These are phyloP conservation scores for Polydrusus pterygomalis DNA, from an alignment of 2,888 invertebrate genomes.

Conservation along the genomic window DNA sequence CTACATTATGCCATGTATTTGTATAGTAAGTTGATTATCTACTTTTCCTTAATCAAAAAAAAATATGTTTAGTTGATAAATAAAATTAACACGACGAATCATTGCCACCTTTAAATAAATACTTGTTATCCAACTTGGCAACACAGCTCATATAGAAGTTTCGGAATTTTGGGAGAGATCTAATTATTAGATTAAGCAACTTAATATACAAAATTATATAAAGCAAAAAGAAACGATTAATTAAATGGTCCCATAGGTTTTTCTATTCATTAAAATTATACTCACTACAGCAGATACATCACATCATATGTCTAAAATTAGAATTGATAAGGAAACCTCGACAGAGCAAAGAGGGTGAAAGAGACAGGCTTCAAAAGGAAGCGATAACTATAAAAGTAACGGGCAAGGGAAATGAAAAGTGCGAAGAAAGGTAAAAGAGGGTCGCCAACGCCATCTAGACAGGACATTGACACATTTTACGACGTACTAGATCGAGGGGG, in stretches of 20 bases:
- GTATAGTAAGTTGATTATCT: no score
- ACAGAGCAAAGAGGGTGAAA: conserved; percentile 63
- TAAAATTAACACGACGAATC: no score
- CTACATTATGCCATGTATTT: no score
- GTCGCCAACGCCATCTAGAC: conserved; percentile 70
- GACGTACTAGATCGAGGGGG: conserved; percentile 64
- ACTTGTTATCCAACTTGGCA: no score
- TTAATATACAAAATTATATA: no score
- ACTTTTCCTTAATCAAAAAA: no score
- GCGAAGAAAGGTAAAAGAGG: conserved; percentile 70
- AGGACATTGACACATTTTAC: conserved; percentile 66
- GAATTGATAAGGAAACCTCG: conserved; percentile 70
- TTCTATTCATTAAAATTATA: conserved; percentile 19
- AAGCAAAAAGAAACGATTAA: background rate
- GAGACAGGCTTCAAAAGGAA: conserved; percentile 62
- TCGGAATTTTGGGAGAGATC: no score
- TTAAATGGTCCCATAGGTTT: background rate
- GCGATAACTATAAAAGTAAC: conserved; percentile 71
- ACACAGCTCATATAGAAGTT: no score
- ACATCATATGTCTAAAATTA: conserved; percentile 65
- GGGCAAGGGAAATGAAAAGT: conserved; percentile 69
- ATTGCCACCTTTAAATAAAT: no score
- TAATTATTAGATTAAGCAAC: no score
- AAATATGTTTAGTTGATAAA: no score
- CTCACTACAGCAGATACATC: conserved; percentile 27